Conservation (phyloP, 2,113 vertebrate genomes). For the Hydrochoerus hydrochaeris region DNA sequence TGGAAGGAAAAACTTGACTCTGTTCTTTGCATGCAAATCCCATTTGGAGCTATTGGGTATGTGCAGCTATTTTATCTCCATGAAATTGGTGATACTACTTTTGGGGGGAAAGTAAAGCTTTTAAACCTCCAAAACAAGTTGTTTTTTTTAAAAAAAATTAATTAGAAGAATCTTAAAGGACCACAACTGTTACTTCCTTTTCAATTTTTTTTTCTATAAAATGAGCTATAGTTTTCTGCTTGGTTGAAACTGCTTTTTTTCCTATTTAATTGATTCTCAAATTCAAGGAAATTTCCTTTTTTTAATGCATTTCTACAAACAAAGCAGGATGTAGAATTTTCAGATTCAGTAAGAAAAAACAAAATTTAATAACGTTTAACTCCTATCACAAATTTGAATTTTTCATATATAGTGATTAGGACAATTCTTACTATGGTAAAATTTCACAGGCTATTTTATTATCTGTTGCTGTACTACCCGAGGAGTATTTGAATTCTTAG, state of each 20-base stretch:
- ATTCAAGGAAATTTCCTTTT: neutral
- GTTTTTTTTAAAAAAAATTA: neutral
- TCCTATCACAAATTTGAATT: neutral
- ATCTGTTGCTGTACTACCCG: neutral
- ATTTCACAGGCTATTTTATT: neutral
- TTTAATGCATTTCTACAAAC: neutral
- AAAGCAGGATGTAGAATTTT: neutral
- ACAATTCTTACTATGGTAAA: neutral
- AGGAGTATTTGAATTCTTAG: neutral
- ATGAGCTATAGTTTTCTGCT: neutral
- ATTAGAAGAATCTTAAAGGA: neutral
- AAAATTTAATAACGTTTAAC: neutral
- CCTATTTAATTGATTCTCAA: neutral
- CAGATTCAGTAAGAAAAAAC: neutral
- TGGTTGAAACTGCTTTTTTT: neutral
- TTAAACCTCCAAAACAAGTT: neutral
- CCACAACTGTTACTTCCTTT: neutral
- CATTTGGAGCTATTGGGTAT: constrained; percentile 79
- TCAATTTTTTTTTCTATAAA: neutral
- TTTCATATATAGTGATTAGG: neutral
- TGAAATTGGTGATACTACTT: constrained; percentile 36
- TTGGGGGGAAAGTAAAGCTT: neutral
- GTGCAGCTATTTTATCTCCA: constrained; percentile 49
- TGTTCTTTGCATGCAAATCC: constrained; percentile 78
- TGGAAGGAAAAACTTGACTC: constrained; percentile 79